Conservation (phyloP, 2,113 vertebrate genomes). For the Brachyhypopomus occidentalis region DNA sequence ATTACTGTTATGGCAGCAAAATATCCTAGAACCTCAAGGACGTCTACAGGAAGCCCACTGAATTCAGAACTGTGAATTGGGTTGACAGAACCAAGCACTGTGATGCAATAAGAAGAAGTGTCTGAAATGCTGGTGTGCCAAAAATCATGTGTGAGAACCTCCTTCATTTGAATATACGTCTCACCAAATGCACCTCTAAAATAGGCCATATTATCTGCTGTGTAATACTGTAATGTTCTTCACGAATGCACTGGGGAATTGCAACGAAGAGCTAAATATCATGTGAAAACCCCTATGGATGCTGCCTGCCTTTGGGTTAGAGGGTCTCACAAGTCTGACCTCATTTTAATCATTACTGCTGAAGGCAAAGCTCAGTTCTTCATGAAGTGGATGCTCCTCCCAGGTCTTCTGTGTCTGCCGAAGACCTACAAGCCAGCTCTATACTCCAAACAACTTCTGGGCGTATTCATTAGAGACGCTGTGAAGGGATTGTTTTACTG, state of each 20-base stretch:
- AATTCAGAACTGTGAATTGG: background rate
- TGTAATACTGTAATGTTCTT: background rate
- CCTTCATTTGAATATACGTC: background rate
- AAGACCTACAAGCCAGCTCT: background rate
- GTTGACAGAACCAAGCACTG: background rate
- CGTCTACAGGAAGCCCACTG: background rate
- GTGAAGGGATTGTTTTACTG: conserved; percentile 7
- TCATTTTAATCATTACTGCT: background rate
- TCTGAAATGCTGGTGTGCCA: background rate
- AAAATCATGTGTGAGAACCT: background rate
- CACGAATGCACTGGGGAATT: background rate
- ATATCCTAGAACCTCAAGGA: background rate
- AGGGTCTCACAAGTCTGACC: background rate
- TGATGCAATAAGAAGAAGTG: conserved; percentile 13
- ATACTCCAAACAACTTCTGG: background rate
- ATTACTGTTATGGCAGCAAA: background rate
- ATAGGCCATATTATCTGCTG: background rate
- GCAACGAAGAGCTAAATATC: background rate
- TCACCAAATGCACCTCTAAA: background rate
- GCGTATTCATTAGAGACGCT: background rate
- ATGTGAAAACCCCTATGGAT: background rate
- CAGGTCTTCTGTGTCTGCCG: background rate
- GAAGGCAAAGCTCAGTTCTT: background rate
- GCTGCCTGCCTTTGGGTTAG: background rate
- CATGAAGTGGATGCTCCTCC: background rate